Conservation (phyloP, 2,797 vertebrate genomes). For the Distichodus sexfasciatus region DNA sequence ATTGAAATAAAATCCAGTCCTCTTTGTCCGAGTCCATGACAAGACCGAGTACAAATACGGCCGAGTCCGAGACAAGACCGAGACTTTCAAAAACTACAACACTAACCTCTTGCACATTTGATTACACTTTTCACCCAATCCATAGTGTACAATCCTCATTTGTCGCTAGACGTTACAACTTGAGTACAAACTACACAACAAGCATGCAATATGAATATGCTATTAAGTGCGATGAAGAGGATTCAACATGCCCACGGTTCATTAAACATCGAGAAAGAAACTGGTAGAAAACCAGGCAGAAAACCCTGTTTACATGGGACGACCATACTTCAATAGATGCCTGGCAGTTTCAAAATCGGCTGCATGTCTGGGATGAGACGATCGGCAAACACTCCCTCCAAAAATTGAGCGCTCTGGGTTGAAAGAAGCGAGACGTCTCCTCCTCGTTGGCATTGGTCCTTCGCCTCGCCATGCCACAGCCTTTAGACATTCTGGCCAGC, state of each 20-base stretch:
- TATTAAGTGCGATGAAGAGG: constrained; percentile 16
- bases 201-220: background rate
- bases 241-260: background rate
- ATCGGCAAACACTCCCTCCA: constrained; percentile 51
- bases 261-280: constrained; percentile 17
- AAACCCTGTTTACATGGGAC: constrained; percentile 20
- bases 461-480: background rate
- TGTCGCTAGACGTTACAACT: background rate
- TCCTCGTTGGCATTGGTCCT: constrained; percentile 2
- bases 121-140: no score
- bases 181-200: background rate
- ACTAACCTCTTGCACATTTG: no score
- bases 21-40: no score
- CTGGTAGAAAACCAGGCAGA: constrained; percentile 11
- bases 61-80: no score
- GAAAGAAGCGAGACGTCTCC: constrained; percentile 38
- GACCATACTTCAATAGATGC: constrained; percentile 41
- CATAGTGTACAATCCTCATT: no score
- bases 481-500: constrained; percentile 38
- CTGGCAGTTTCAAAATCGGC: constrained; percentile 26
- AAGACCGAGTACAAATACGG: no score
- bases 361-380: constrained; percentile 31
- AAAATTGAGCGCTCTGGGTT: constrained; percentile 46
- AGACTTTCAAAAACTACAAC: no score
- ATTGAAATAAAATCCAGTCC: no score